Evolutionary conservation across 2,888 invertebrate genomes (phyloP), one percentile per base, ranked within the genome.

Genomic region (Vesta saturnalis): DNA sequence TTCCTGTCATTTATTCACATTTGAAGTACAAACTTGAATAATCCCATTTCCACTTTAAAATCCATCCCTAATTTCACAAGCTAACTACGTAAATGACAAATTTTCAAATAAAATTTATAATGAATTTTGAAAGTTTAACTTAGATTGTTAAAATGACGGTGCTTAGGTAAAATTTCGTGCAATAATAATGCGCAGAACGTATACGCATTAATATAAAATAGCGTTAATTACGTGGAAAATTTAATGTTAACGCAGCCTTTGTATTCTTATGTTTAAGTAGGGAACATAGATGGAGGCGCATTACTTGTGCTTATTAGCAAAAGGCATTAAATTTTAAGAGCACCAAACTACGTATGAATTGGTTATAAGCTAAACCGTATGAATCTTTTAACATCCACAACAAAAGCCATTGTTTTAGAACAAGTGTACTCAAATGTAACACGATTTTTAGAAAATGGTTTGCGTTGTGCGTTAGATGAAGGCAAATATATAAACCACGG

Each of bases 401-500:
- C 47, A 52, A 52, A 52, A 52, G 52, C 12, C 4, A 52, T 52
- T 52, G 19, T 52, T 52, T 52, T 52, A 18, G 47, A 15, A 49
- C 47, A 49, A 49, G 15, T 10, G 18, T n/a, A 30, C 47, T 49
- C 47, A 49, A 52, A 52, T 52, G 52, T 19, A 52, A 52, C 21
- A n/a, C 52, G 19, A 47, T 52, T 52, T 52, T 49, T 52, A 19
- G 21, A 52, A 52, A n/a, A 52, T 52, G 18, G 8, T 52, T 19
- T 52, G 52, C 21, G 52, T n/a, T 52, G 52, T 52, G 52, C 19
- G 18, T 52, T 52, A 18, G 2, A 19, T 21, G 18, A 52, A 19
- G 19, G 21, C 18, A 19, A 52, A 52, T 52, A 52, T 12, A 52
- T 52, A 52, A 19, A 19, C 23, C 23, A 52, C 12, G 19, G 4